phyloP scores from a whole-genome alignment of 2,888 invertebrate genomes.

The Cryptops parisi region DNA sequence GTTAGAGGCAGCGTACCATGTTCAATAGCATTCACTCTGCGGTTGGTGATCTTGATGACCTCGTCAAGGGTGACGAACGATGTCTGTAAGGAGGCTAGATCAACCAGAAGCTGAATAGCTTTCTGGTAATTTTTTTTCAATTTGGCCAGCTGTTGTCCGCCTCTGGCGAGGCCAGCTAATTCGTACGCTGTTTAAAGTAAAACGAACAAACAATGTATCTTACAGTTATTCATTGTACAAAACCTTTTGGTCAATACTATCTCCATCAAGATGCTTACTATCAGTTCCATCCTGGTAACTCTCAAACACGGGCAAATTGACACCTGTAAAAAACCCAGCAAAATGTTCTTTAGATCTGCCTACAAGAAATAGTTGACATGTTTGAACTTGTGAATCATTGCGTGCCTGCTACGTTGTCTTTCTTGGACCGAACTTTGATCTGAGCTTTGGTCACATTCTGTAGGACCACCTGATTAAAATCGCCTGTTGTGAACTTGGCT shows the following conservation, averaged over 20 bases:
- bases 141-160: constrained; percentile 92
- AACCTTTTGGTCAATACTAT: background rate
- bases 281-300: constrained; percentile 89
- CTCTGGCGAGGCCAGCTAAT: constrained; percentile 87
- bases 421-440: constrained; percentile 88
- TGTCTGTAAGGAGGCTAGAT: constrained; percentile 94
- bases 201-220: background rate
- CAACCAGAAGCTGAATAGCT: constrained; percentile 88
- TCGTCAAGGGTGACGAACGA: constrained; percentile 97
- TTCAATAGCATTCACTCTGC: constrained; percentile 98
- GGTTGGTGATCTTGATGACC: constrained; percentile 96
- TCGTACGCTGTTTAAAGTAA: constrained; percentile 51
- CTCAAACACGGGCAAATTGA: constrained; percentile 90
- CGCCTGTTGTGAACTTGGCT: constrained; percentile 96
- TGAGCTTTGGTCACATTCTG: constrained; percentile 98
- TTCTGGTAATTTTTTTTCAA: constrained; percentile 96
- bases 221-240: background rate
- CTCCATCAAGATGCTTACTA: constrained; percentile 34
- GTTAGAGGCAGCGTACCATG: too few species aligned
- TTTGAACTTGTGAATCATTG: background rate
- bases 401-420: constrained; percentile 93
- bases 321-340: constrained; percentile 46
- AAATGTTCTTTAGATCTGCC: background rate
- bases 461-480: constrained; percentile 93
- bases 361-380: background rate